These are phyloP conservation scores for Redunca redunca DNA, from an alignment of 2,113 vertebrate species.

Conservation along the genomic window DNA sequence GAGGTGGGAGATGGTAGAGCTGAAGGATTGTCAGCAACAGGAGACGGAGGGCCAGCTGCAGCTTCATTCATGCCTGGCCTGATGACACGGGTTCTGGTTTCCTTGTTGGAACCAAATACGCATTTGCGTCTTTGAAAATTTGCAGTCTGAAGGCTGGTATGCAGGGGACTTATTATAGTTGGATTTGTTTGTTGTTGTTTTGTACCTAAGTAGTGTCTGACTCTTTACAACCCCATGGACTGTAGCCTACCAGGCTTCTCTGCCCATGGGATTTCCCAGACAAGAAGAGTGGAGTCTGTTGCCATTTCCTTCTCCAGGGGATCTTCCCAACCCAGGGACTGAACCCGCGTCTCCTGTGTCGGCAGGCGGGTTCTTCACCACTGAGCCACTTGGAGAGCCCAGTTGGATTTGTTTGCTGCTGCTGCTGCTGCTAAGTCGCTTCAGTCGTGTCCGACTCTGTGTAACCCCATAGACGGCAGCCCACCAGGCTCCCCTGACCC, in stretches of 20 bases:
- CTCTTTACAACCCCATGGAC: neutral
- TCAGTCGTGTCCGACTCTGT: too few species aligned
- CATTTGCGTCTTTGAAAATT: neutral
- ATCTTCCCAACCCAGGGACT: neutral
- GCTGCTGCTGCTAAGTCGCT: accelerated
- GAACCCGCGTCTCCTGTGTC: neutral
- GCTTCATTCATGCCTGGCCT: neutral
- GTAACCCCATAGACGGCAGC: accelerated
- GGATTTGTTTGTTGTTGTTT: neutral
- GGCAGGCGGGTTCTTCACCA: neutral
- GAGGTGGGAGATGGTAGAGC: neutral
- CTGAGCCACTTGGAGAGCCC: neutral
- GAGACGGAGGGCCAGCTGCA: neutral
- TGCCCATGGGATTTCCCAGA: neutral
- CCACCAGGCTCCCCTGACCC: accelerated
- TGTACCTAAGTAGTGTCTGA: neutral
- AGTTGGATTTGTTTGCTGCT: neutral
- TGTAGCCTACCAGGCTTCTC: neutral
- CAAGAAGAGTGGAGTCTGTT: neutral
- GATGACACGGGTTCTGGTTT: neutral
- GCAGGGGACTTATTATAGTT: neutral
- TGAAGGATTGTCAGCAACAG: neutral
- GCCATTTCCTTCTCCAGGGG: neutral
- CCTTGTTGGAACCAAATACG: neutral
- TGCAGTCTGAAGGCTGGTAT: neutral